phyloP scores from a whole-genome alignment of 1,140 invertebrate genomes.

The Varroa destructor region DNA sequence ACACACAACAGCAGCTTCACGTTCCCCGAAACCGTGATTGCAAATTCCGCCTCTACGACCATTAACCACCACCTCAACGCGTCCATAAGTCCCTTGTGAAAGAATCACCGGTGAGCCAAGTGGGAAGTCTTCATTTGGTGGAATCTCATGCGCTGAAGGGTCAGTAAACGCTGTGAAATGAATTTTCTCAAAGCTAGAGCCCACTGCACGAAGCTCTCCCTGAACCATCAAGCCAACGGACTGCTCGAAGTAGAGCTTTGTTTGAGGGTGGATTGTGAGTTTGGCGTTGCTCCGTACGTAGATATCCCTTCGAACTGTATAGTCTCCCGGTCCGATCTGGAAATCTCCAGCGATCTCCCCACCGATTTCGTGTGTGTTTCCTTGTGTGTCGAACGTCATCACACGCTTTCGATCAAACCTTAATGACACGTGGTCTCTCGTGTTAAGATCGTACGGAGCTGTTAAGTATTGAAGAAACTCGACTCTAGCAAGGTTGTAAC shows the following conservation, averaged over 20 bases:
- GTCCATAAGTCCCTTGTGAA: constrained; percentile 39
- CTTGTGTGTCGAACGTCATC: constrained; percentile 32
- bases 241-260: constrained; percentile 63
- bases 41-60: constrained; percentile 89
- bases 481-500: constrained; percentile 78
- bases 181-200: constrained; percentile 30
- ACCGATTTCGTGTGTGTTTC: constrained; percentile 49
- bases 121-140: background rate
- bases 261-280: constrained; percentile 68
- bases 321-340: constrained; percentile 58
- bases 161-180: constrained; percentile 19
- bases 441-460: constrained; percentile 36
- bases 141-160: constrained; percentile 14
- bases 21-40: constrained; percentile 85
- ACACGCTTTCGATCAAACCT: constrained; percentile 35
- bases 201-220: constrained; percentile 56
- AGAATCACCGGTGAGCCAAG: constrained; percentile 29
- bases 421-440: constrained; percentile 35
- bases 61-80: constrained; percentile 54
- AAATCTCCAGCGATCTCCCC: constrained; percentile 77
- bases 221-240: constrained; percentile 92
- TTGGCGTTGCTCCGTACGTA: constrained; percentile 67
- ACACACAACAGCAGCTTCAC: constrained; percentile 79
- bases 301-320: constrained; percentile 69
- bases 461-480: constrained; percentile 68